Evolutionary conservation across 2,797 vertebrate genomes (phyloP).

Genomic region (Petrocephalus schoutedeni): DNA sequence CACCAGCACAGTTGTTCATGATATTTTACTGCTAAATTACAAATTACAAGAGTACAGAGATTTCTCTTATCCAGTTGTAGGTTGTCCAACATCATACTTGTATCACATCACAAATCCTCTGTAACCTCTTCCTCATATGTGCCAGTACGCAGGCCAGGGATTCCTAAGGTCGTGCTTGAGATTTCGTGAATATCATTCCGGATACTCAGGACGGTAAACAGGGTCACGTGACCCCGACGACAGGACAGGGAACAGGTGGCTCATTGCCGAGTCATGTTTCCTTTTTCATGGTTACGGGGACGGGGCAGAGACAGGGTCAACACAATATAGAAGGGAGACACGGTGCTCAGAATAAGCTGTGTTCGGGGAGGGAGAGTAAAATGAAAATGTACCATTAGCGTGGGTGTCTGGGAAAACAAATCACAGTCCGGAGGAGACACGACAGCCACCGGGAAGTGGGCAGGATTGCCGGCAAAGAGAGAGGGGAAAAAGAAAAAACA

Average conservation of each 20-base stretch:
- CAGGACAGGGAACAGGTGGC: background rate
- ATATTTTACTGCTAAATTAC: background rate
- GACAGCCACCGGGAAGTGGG: background rate
- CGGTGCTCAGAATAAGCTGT: background rate
- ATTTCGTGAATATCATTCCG: background rate
- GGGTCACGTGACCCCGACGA: background rate
- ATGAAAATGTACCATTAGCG: background rate
- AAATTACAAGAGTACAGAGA: background rate
- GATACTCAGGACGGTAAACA: background rate
- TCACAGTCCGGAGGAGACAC: background rate
- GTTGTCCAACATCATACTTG: no score
- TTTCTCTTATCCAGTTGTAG: background rate
- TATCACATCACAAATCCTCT: background rate
- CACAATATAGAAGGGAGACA: background rate
- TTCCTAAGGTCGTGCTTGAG: background rate
- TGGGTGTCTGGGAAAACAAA: background rate
- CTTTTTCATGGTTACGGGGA: background rate
- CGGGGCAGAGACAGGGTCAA: background rate
- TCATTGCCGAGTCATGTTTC: background rate
- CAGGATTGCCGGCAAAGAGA: background rate
- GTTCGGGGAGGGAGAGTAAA: background rate
- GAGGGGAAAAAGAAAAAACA: background rate
- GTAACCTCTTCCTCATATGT: no score
- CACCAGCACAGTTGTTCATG: background rate
- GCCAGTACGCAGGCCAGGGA: background rate